phyloP scores from a whole-genome alignment of 2,113 vertebrate genomes.

The Hippocampus mohnikei region DNA sequence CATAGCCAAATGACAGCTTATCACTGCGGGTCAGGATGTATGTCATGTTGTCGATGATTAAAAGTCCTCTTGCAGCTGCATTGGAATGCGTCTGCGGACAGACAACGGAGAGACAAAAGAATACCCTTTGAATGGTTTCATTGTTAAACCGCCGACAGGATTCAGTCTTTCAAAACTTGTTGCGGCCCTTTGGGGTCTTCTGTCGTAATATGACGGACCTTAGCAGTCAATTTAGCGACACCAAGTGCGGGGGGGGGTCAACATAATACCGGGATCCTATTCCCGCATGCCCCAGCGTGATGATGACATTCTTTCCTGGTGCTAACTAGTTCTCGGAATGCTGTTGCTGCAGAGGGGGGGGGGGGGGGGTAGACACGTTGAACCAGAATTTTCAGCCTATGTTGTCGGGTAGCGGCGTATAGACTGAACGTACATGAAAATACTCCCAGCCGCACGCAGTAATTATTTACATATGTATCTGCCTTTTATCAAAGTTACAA shows the following conservation, averaged over 20 bases:
- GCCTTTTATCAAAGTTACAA: not conserved
- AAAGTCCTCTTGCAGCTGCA: not conserved
- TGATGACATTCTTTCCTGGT: slow-evolving; percentile 8
- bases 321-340: not conserved
- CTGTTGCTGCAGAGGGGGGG: too few species aligned
- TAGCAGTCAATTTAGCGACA: not conserved
- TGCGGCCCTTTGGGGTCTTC: not conserved
- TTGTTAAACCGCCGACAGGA: not conserved
- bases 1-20: not conserved
- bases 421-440: not conserved
- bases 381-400: not conserved
- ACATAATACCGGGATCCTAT: not conserved
- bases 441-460: not conserved
- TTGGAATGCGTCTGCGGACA: not conserved
- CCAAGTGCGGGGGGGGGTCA: slow-evolving; percentile 8
- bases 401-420: not conserved
- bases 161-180: not conserved
- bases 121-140: not conserved
- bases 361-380: not conserved
- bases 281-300: slow-evolving; percentile 4
- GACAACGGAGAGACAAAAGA: not conserved
- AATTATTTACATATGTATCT: slow-evolving; percentile 9
- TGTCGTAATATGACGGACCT: not conserved
- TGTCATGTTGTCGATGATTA: not conserved
- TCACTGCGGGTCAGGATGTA: not conserved